phyloP scores from a whole-genome alignment of 30 jellyfish, hydroid and myxozoan species.

The Catostylus mosaicus region DNA sequence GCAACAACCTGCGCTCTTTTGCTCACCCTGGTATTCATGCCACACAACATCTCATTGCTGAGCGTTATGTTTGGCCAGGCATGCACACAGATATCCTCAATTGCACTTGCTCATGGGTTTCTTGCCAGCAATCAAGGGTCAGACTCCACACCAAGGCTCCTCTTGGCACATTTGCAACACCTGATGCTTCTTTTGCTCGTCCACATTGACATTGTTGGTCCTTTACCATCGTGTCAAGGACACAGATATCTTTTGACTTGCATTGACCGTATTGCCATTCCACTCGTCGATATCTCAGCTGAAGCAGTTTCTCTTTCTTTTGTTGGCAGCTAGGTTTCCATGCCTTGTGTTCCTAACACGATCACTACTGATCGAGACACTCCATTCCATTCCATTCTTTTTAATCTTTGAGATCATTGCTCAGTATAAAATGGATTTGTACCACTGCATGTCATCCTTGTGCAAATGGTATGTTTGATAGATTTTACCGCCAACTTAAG shows the following conservation, averaged over 20 bases:
- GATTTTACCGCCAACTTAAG: conserved; percentile 51
- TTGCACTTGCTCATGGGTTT: conserved; percentile 41
- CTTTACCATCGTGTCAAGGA: conserved; percentile 26
- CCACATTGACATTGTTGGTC: conserved; percentile 67
- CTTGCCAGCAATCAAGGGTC: conserved; percentile 35
- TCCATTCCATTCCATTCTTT: conserved; percentile 7
- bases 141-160: conserved; percentile 42
- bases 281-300: conserved; percentile 28
- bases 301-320: conserved; percentile 18
- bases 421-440: conserved; percentile 1
- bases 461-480: conserved; percentile 23
- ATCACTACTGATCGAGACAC: conserved; percentile 53
- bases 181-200: conserved; percentile 41
- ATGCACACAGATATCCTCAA: conserved; percentile 38
- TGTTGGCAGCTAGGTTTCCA: conserved; percentile 10
- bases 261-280: conserved; percentile 51
- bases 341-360: conserved; percentile 29
- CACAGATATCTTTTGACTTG: conserved; percentile 29
- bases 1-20: background rate
- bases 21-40: conserved; percentile 38
- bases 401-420: background rate
- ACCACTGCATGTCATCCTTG: conserved; percentile 36
- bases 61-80: conserved; percentile 51
- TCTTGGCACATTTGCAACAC: conserved; percentile 5
- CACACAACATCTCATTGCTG: conserved; percentile 16